Percentiles rank a stretch among this genome's conserved stretches.
phyloP scores from a whole-genome alignment of 2,797 vertebrate genomes.

The Gallirallus australis region DNA sequence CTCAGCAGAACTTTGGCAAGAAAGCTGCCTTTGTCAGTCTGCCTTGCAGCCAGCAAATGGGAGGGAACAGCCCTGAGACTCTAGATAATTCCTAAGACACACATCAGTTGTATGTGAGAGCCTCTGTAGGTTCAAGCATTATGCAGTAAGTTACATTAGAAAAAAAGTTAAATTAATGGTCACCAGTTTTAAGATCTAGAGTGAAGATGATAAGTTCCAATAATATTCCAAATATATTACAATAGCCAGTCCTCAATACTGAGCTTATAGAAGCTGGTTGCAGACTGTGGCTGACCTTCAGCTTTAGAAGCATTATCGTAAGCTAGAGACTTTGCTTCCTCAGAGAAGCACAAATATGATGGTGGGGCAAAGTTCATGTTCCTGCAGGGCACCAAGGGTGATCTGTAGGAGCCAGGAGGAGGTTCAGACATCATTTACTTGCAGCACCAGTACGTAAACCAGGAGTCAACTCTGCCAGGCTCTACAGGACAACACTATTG shows the following conservation, averaged over 20 bases:
- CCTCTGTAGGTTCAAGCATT: neutral
- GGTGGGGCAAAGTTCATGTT: neutral
- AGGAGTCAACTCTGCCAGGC: neutral
- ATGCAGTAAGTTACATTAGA: neutral
- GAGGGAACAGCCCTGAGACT: neutral
- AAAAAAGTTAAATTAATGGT: neutral
- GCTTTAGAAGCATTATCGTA: neutral
- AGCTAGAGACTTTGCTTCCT: neutral
- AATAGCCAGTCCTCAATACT: neutral
- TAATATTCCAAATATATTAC: neutral
- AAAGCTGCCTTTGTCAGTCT: neutral
- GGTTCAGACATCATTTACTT: neutral
- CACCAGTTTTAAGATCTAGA: neutral
- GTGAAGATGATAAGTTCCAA: neutral
- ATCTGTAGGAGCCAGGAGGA: neutral
- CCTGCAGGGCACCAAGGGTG: neutral
- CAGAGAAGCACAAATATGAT: neutral
- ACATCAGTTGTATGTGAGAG: neutral
- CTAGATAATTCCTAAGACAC: neutral
- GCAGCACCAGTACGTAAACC: neutral
- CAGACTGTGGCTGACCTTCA: neutral
- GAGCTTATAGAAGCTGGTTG: neutral
- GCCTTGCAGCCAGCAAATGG: neutral
- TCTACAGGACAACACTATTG: neutral
- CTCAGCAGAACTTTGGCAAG: slow-evolving; percentile 13